Percentiles rank a stretch among this genome's conserved stretches.
These are phyloP conservation scores for Theretra japonica DNA, from an alignment of 2,888 invertebrate genomes.

Conservation along the genomic window DNA sequence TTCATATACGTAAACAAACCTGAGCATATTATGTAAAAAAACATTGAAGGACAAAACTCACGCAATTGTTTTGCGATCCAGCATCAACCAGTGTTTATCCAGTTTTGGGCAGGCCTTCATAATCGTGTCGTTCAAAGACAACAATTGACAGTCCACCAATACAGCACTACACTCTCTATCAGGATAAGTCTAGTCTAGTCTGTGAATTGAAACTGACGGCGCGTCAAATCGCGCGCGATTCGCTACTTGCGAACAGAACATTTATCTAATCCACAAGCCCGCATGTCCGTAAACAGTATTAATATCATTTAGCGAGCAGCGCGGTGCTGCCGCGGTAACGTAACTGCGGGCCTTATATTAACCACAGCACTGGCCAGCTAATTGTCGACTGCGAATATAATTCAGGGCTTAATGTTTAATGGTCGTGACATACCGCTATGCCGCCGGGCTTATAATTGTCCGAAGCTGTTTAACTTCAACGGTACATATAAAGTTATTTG, in stretches of 20 bases:
- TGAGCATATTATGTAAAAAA: no score
- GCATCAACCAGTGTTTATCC: no score
- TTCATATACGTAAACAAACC: no score
- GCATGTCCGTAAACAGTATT: slow-evolving; percentile 1
- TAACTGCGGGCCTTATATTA: slow-evolving; percentile 48
- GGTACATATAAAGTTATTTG: neutral
- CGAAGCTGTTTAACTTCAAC: neutral
- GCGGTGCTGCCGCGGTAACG: slow-evolving; percentile 42
- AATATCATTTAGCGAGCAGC: slow-evolving; percentile 21
- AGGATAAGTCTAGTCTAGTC: no score
- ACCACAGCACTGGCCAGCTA: slow-evolving; percentile 50
- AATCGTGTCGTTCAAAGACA: no score
- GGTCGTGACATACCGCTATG: slow-evolving; percentile 48
- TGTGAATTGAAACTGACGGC: no score
- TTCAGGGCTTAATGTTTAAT: slow-evolving; percentile 49
- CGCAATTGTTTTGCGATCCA: no score
- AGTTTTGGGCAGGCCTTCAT: no score
- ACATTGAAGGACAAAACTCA: no score
- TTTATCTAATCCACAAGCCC: neutral
- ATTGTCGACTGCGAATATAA: slow-evolving; percentile 56
- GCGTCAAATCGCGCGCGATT: no score
- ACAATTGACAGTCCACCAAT: no score
- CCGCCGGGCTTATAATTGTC: slow-evolving; percentile 24
- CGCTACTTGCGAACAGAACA: neutral
- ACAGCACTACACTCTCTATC: no score